A percentile compares a stretch with the other conserved stretches of the same genome.
Conservation (phyloP, 92 coral and sea anemone genomes). For the Zoanthus gigantus region DNA sequence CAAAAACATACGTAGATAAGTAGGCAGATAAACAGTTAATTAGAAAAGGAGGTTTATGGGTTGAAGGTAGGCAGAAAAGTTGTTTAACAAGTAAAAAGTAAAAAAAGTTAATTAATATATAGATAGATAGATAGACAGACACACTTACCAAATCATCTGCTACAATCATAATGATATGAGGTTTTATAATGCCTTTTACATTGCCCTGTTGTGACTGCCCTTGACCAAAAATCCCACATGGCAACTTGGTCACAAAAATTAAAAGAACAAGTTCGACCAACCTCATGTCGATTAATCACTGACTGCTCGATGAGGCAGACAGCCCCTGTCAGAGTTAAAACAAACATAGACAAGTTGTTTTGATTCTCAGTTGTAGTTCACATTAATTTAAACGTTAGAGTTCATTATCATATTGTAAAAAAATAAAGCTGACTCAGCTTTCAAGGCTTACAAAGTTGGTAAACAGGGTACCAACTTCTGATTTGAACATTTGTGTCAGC, state of each 20-base stretch:
- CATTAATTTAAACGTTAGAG: too few relatives aligned
- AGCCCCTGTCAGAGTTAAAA: not conserved
- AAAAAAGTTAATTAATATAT: not conserved
- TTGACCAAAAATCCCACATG: not conserved
- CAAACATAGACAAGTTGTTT: not conserved
- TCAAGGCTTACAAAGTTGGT: too few relatives aligned
- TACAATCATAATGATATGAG: slow-evolving; percentile 92
- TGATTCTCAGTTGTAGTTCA: not conserved
- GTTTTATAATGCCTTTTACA: slow-evolving; percentile 58
- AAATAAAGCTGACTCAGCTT: too few relatives aligned
- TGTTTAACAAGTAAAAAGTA: not conserved
- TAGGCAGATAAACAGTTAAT: too few relatives aligned
- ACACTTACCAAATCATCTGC: slow-evolving; percentile 95
- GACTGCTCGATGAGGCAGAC: slow-evolving; percentile 7
- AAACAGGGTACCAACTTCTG: too few relatives aligned
- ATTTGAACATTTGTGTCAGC: too few relatives aligned
- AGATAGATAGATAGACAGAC: not conserved
- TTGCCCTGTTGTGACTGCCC: slow-evolving; percentile 7
- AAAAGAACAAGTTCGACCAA: slow-evolving; percentile 23
- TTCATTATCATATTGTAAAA: too few relatives aligned
- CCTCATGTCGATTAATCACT: slow-evolving; percentile 24
- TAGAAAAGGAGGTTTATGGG: too few relatives aligned
- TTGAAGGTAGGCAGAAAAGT: too few relatives aligned
- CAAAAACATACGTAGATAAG: too few relatives aligned
- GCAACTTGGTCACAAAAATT: slow-evolving; percentile 5